These are phyloP conservation scores for Nasonia oneida DNA, from an alignment of 2,888 invertebrate genomes.

Conservation along the genomic window DNA sequence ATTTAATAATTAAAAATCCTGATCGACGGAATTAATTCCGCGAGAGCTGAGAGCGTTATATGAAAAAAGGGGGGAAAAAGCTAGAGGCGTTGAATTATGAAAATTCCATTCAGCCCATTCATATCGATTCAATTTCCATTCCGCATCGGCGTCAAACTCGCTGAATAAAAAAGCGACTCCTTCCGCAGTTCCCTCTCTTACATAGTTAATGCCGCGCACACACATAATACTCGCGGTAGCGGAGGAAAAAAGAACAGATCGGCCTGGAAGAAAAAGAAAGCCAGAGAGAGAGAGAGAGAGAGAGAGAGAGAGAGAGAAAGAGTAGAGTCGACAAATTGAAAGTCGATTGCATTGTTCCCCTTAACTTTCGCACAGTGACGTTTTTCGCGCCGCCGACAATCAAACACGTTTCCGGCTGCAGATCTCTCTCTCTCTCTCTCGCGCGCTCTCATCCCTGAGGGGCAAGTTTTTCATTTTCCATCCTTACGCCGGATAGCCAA, in stretches of 20 bases:
- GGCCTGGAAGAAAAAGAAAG: background rate
- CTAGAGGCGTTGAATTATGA: background rate
- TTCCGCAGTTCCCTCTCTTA: background rate
- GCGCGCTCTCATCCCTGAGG: background rate
- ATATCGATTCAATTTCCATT: slow-evolving; percentile 10
- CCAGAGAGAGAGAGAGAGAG: slow-evolving; percentile 24
- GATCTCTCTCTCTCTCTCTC: background rate
- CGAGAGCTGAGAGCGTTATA: background rate
- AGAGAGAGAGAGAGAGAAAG: slow-evolving; percentile 13
- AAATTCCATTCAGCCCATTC: background rate
- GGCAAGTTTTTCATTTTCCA: slow-evolving; percentile 56
- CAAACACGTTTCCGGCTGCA: slow-evolving; percentile 45
- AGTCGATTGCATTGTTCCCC: slow-evolving; percentile 33
- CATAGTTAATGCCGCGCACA: background rate
- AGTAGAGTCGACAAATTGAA: slow-evolving; percentile 17
- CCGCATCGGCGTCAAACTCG: background rate
- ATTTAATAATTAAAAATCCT: too few relatives aligned
- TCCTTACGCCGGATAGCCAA: slow-evolving; percentile 37
- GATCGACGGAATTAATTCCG: background rate
- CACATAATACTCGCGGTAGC: background rate
- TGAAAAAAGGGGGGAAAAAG: background rate
- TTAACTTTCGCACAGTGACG: background rate
- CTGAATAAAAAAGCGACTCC: background rate
- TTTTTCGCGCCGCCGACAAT: slow-evolving; percentile 34
- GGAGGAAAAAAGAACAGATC: background rate